Evolutionary conservation across 1,140 invertebrate genomes (phyloP).

Genomic region (Teleopsis dalmanni): DNA sequence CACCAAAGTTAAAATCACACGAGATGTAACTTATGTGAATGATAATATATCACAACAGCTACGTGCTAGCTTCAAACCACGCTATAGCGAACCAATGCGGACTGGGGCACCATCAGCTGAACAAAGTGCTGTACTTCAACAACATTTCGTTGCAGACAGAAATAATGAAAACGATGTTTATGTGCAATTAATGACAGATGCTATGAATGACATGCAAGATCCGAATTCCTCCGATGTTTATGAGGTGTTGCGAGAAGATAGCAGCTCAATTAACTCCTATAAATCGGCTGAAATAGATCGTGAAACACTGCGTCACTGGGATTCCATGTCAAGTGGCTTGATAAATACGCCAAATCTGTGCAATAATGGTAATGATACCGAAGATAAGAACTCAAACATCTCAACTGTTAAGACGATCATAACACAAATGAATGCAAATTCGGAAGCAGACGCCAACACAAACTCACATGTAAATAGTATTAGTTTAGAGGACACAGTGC

Average conservation of each 20-base stretch:
- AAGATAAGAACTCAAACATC: too few species aligned
- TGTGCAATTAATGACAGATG: conserved; percentile 48
- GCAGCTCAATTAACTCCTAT: conserved; percentile 30
- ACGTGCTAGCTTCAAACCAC: conserved; percentile 16
- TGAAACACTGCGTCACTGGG: conserved; percentile 78
- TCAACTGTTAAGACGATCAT: not conserved
- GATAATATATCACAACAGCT: conserved; percentile 31
- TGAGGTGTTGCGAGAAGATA: conserved; percentile 37
- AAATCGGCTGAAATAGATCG: conserved; percentile 66
- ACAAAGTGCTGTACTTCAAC: not conserved
- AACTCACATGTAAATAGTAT: too few species aligned
- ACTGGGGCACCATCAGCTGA: too few species aligned
- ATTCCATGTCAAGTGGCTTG: conserved; percentile 70
- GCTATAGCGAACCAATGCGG: conserved; percentile 2
- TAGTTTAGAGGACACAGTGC: too few species aligned
- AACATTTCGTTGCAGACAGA: not conserved
- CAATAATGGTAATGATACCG: conserved; percentile 8
- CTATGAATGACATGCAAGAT: not conserved
- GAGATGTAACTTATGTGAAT: conserved; percentile 68
- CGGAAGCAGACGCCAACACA: too few species aligned
- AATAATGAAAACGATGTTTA: conserved; percentile 51
- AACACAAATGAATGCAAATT: not conserved
- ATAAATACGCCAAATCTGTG: conserved; percentile 41
- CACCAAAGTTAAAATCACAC: conserved; percentile 27
- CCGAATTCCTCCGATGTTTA: conserved; percentile 28